Evolutionary conservation across 1,140 invertebrate species (phyloP).

Genomic region (Procambarus virginalis): DNA sequence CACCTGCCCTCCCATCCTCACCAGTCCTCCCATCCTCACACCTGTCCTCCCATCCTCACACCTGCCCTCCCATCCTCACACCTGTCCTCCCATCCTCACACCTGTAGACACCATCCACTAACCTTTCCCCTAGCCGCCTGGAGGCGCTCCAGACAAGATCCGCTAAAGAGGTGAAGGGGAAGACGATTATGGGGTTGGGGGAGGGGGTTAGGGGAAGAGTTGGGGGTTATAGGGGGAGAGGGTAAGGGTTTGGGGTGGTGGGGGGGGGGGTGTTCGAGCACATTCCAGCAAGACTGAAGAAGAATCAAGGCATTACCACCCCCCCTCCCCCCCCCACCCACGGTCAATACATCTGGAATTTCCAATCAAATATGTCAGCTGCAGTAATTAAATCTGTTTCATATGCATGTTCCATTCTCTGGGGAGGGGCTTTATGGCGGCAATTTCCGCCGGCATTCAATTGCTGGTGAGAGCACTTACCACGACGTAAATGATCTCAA

Average conservation of each 20-base stretch:
- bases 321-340: not conserved
- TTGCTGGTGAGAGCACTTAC: not conserved
- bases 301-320: not conserved
- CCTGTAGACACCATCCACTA: not conserved
- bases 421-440: not conserved
- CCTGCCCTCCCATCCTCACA: not conserved
- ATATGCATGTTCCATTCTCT: constrained; percentile 3
- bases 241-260: too few relatives aligned
- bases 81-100: not conserved
- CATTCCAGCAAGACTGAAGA: too few relatives aligned
- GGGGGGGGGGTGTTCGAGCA: too few relatives aligned
- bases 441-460: not conserved
- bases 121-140: not conserved
- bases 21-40: too few relatives aligned
- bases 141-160: not conserved
- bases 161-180: too few relatives aligned
- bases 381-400: not conserved
- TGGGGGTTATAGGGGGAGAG: too few relatives aligned
- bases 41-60: too few relatives aligned
- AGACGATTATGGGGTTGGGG: too few relatives aligned
- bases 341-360: not conserved
- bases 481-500: not conserved
- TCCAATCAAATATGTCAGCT: constrained; percentile 2
- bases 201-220: too few relatives aligned
- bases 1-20: too few relatives aligned